Base-by-base conservation (phyloP, 1,140 invertebrate genomes). In the Anastrepha obliqua region DNA sequence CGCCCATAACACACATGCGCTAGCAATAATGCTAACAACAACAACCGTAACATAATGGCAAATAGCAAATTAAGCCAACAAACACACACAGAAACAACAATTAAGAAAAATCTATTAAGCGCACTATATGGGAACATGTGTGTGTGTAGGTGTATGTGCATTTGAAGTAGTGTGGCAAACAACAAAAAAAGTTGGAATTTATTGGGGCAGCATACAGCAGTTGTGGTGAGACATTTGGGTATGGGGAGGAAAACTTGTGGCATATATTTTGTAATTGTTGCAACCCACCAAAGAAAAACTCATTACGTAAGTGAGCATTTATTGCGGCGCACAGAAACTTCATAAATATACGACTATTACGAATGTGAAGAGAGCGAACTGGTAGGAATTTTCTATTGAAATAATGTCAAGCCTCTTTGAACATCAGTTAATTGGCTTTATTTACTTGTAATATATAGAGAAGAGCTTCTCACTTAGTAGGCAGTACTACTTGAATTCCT, bases 291-390 rank as follows among this genome's bases (percentile, higher is more conserved):
- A 42, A 39, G 74, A 6, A 81, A 81, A 81, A 55, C 74, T 81
- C 74, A 81, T 81, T 81, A 81, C 51, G 74, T 81, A 81, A 81
- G 74, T 55, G n/a, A 81, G 47, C 74, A 81, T 81, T 81, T 81
- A 81, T 81, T 55, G 74, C 2, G 74, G 47, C 74, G 74, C 11
- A 39, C 13, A 47, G 44, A 29, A 81, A 58, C 74, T 15, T 58
- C 47, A 55, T 81, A 81, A 55, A 81, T 81, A 81, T 44, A 29
- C n/a, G 9, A n/a, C 44, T 74, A 51, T 42, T 70, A 4, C 42
- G 67, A 29, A 55, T 44, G n/a, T 55, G 47, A n/a, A 29, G 6
- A 58, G 15, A 29, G 47, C 6, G 17, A 47, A 4, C 15, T 15
- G 0, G 17, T 47, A 47, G 70, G 44, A 51, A 51, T 7, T 55